Base-by-base conservation (phyloP, 2,797 vertebrate species). In the Natrix natrix region DNA sequence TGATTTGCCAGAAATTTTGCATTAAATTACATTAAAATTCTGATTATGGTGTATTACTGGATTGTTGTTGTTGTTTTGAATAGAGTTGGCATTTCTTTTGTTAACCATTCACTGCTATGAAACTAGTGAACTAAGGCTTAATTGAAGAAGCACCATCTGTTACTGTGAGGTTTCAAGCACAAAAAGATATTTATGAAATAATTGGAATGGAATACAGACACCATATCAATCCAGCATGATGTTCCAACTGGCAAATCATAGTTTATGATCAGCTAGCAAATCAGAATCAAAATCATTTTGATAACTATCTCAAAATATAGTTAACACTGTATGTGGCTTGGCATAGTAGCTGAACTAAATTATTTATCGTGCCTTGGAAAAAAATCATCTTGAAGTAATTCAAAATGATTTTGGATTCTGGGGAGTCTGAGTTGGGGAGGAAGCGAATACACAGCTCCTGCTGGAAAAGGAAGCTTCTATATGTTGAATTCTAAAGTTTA, bases 11-110 rank as follows among this genome's bases (percentile, higher is more conserved):
- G 92, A 95, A 90, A 91, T 74, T 92, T 94, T 69, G 22, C 48
- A 24, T 95, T 94, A 94, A 90, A 69, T 12, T 52, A 55, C 20
- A 5, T 91, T 89, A 90, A 94, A 96, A 0, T 91, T 87, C 94
- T 88, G 89, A 93, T 88, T 92, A 90, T 95, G 94, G n/a, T 7
- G 17, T 57, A 60, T 43, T 54, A 54, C 57, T 94, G 78, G 5
- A 93, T 48, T 86, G 66, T 52, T 86, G 28, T 37, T 78, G 37
- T 83, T 55, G 20, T 90, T 0, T 1, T 55, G 92, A 28, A 87
- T 66, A 87, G 22, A 93, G 91, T 92, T 93, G 92, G 86, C 0
- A 11, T 91, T 92, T 10, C 0, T 14, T 83, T 37, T 0, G 0
- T 74, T 74, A 26, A 26, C 37, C 0, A 74, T 37, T 61, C 22